Evolutionary conservation across 2,113 vertebrate species (phyloP).

Genomic region (Pogonocichla stellata): DNA sequence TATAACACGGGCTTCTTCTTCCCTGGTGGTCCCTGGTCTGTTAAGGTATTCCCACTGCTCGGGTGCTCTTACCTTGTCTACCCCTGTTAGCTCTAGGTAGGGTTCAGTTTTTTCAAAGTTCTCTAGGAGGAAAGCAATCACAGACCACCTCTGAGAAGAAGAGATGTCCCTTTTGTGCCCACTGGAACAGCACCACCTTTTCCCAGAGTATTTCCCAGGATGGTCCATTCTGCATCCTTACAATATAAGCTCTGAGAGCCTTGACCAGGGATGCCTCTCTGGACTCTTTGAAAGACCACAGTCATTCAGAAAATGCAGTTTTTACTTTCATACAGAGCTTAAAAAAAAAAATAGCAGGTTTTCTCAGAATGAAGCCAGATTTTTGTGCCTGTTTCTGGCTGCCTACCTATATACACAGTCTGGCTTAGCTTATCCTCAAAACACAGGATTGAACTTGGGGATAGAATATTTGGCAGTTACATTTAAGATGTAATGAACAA

Average conservation of each 20-base stretch:
- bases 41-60: not conserved
- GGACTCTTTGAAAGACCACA: not conserved
- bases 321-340: not conserved
- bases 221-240: not conserved
- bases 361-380: not conserved
- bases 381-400: conserved; percentile 28
- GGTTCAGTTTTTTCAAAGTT: not conserved
- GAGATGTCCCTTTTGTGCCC: not conserved
- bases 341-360: not conserved
- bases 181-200: not conserved
- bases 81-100: not conserved
- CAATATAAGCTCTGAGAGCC: not conserved
- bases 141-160: not conserved
- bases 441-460: not conserved
- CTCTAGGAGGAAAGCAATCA: not conserved
- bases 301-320: not conserved
- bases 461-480: conserved; percentile 11
- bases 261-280: not conserved
- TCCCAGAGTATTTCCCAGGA: not conserved
- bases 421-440: not conserved
- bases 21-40: not conserved
- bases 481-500: conserved; percentile 47
- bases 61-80: not conserved
- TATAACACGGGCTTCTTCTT: not conserved
- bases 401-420: conserved; percentile 9